These are phyloP conservation scores for Zoanthus sansibaricus DNA, from an alignment of 92 coral and sea anemone genomes.

Conservation along the genomic window DNA sequence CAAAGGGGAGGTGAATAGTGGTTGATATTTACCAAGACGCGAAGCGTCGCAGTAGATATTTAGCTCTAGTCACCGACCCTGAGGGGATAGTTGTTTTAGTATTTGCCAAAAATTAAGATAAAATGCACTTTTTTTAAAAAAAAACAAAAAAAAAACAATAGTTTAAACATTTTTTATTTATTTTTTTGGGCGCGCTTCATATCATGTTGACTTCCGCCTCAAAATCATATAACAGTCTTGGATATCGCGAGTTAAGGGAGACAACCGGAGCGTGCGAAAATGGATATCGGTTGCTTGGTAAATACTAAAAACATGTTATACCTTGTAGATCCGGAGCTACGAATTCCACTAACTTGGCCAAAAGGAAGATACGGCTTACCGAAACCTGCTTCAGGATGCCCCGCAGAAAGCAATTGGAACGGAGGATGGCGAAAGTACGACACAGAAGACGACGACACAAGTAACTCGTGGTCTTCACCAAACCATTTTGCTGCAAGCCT, in stretches of 20 bases:
- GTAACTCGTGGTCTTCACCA: slow-evolving; percentile 1
- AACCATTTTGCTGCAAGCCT: slow-evolving; percentile 1
- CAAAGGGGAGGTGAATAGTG: no score
- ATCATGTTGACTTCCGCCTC: no score
- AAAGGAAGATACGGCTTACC: slow-evolving; percentile 20
- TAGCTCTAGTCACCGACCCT: no score
- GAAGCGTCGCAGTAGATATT: no score
- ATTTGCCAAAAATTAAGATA: no score
- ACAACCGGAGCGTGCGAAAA: no score
- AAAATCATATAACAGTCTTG: no score
- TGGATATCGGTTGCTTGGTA: background rate
- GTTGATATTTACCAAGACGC: no score
- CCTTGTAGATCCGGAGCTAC: slow-evolving; percentile 1
- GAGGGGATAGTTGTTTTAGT: no score
- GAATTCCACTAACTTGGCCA: slow-evolving; percentile 2
- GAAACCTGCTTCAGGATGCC: background rate
- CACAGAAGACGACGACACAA: slow-evolving; percentile 14
- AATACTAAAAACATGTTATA: background rate
- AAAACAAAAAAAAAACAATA: background rate
- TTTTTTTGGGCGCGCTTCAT: no score
- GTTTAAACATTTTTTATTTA: background rate
- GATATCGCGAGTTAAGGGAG: no score
- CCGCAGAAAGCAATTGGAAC: background rate
- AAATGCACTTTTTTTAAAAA: no score
- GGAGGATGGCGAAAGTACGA: slow-evolving; percentile 1